Evolutionary conservation across 2,113 vertebrate species (phyloP), one percentile per base, ranked within the genome.

Genomic region (Daubentonia madagascariensis): DNA sequence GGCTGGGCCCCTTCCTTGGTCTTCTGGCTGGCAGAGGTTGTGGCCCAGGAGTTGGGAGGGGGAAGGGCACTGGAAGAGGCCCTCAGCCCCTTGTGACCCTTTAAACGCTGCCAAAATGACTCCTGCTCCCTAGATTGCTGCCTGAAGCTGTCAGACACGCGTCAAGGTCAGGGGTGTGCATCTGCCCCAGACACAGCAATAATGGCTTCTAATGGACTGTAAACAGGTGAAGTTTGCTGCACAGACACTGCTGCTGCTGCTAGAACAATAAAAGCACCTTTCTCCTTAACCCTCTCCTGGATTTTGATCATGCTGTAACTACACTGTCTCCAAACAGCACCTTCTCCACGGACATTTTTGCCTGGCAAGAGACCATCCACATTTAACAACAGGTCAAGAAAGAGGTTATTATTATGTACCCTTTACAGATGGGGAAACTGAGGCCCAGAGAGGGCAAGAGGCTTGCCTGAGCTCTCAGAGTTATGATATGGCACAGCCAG

Each of bases 141-240:
- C 92, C 92, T 81, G 92, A 2, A 4, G 96, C 97, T 80, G 94
- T 96, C 92, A 97, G 97, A 95, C 97, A 98, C 92, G 97, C 75
- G 0, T 89, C 97, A 97, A 98, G 98, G 98, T 97, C 97, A 97
- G 90, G 90, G 96, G 63, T 89, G 87, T 96, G 97, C 96, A 48
- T 92, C 80, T 92, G 79, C 87, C 95, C 90, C 81, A 92, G 97
- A 96, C 96, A 84, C 68, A 73, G 97, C 95, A 96, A 96, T 98
- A 96, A 98, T 96, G 97, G 95, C 94, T 96, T 94, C 94, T 98
- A 98, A 98, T 97, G 97, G 97, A 95, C 94, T 97, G 94, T 98
- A 98, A 97, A 97, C 97, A 96, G 97, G 97, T 88, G 95, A 96
- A 28, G 89, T 79, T 96, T 83, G 73, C 95, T 83, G 70, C 37